Conservation (phyloP, 2,888 invertebrate genomes). For the Heliconius ethilla region DNA sequence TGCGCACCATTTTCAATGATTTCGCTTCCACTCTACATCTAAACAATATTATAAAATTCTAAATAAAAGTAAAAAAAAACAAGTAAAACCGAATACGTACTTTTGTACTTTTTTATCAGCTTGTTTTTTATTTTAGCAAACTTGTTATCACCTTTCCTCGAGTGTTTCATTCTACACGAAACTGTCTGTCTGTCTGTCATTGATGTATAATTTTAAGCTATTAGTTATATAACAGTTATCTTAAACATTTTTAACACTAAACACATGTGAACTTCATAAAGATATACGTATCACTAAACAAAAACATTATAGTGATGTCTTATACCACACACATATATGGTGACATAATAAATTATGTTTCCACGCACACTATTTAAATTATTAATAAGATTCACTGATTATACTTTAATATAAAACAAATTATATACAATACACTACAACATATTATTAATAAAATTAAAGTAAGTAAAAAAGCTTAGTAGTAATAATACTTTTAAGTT, state of each 20-base stretch:
- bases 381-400: conserved; percentile 8
- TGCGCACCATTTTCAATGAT: conserved; percentile 42
- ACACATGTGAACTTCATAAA: conserved; percentile 48
- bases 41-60: not conserved
- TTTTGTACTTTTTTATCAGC: conserved; percentile 71
- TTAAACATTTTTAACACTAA: conserved; percentile 39
- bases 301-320: conserved; percentile 43
- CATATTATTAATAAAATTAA: conserved; percentile 1
- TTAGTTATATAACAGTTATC: conserved; percentile 37
- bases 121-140: conserved; percentile 73
- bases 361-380: conserved; percentile 29
- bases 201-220: conserved; percentile 21
- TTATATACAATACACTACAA: not conserved
- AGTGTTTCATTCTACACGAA: conserved; percentile 60
- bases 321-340: conserved; percentile 43
- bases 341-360: conserved; percentile 32
- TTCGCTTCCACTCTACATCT: not conserved
- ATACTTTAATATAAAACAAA: not conserved
- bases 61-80: not conserved
- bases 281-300: conserved; percentile 48
- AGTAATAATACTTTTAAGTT: too few relatives aligned
- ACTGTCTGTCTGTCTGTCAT: not conserved
- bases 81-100: conserved; percentile 51
- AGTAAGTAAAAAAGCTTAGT: not conserved
- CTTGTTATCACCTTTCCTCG: conserved; percentile 66